phyloP scores from a whole-genome alignment of 2,888 invertebrate species.

The Coleophora deauratella region DNA sequence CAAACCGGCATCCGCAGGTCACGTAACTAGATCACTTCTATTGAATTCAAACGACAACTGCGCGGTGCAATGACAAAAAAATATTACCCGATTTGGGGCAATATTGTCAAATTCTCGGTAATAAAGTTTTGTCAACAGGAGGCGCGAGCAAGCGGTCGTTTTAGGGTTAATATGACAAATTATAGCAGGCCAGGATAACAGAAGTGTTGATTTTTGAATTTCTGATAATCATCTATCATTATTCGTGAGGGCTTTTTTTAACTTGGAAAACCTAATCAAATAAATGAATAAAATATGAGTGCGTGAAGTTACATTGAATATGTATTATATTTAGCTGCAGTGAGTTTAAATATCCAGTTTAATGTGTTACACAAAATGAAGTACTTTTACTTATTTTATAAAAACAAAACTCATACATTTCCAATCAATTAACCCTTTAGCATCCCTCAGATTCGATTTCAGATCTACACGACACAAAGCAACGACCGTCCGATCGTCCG shows the following conservation, averaged over 20 bases:
- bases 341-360: too few relatives aligned
- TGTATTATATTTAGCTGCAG: too few relatives aligned
- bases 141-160: slow-evolving; percentile 44
- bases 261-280: too few relatives aligned
- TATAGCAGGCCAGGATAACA: slow-evolving; percentile 44
- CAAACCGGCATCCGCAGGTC: slow-evolving; percentile 51
- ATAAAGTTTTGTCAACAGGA: slow-evolving; percentile 71
- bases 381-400: too few relatives aligned
- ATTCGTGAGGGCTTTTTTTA: not conserved
- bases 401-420: too few relatives aligned
- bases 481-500: too few relatives aligned
- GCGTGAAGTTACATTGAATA: too few relatives aligned
- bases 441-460: too few relatives aligned
- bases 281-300: too few relatives aligned
- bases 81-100: slow-evolving; percentile 55
- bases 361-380: too few relatives aligned
- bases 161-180: slow-evolving; percentile 67
- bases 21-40: slow-evolving; percentile 59
- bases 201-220: slow-evolving; percentile 45
- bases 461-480: not conserved
- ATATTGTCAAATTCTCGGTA: slow-evolving; percentile 72
- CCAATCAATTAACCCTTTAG: too few relatives aligned
- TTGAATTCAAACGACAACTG: slow-evolving; percentile 39
- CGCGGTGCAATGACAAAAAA: slow-evolving; percentile 53
- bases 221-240: slow-evolving; percentile 34